These are phyloP conservation scores for fruit fly (Drosophila melanogaster) DNA, from an alignment of 1,140 invertebrate genomes.

Conservation along the genomic window DNA sequence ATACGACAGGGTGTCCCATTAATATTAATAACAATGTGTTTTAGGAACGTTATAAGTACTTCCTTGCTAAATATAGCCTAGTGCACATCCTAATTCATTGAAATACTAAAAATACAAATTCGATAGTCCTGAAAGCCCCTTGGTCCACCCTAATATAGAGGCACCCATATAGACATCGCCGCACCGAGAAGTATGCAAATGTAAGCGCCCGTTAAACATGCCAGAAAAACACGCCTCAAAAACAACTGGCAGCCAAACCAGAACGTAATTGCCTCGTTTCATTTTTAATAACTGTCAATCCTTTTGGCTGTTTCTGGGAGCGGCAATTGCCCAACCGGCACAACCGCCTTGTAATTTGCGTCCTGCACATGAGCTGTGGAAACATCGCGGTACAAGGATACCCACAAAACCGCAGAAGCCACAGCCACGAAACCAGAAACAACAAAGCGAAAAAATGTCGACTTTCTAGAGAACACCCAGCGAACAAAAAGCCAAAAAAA, in stretches of 20 bases:
- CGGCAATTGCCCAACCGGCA: slow-evolving; percentile 72
- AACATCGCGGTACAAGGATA: slow-evolving; percentile 10
- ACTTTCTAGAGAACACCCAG: background rate
- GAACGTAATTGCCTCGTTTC: slow-evolving; percentile 80
- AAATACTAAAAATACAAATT: background rate
- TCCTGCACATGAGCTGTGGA: slow-evolving; percentile 54
- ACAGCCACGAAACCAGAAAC: slow-evolving; percentile 31
- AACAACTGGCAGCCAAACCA: slow-evolving; percentile 60
- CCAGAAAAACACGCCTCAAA: slow-evolving; percentile 69
- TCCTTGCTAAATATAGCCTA: too few species aligned
- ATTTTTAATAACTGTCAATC: slow-evolving; percentile 82
- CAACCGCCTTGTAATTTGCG: slow-evolving; percentile 62
- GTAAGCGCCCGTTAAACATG: slow-evolving; percentile 73
- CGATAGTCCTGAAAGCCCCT: background rate
- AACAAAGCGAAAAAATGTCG: slow-evolving; percentile 42
- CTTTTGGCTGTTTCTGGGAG: slow-evolving; percentile 66
- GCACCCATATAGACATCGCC: background rate
- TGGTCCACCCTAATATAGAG: slow-evolving; percentile 6
- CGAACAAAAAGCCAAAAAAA: slow-evolving; percentile 1
- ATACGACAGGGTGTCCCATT: background rate
- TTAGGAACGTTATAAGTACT: too few species aligned
- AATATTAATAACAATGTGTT: background rate
- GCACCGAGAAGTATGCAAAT: slow-evolving; percentile 46
- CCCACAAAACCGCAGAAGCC: slow-evolving; percentile 40
- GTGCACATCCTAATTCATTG: too few species aligned